These are phyloP conservation scores for Tineola bisselliella DNA, from an alignment of 2,888 invertebrate genomes.

Conservation along the genomic window DNA sequence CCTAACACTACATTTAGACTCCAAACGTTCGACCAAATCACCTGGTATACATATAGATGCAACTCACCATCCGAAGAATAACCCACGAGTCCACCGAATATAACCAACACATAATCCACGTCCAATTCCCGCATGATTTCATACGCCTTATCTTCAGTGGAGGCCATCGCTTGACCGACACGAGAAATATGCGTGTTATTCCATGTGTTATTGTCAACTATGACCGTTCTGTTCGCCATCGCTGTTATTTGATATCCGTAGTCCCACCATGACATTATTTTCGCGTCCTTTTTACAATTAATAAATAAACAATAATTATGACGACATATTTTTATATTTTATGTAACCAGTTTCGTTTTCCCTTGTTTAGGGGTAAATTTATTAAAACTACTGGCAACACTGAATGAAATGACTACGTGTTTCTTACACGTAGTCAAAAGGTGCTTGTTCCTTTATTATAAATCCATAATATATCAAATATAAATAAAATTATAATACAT, in stretches of 20 bases:
- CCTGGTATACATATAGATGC: no score
- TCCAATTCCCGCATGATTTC: slow-evolving; percentile 98
- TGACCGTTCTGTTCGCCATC: slow-evolving; percentile 97
- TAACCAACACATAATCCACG: slow-evolving; percentile 97
- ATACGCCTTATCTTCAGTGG: slow-evolving; percentile 94
- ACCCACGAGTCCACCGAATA: slow-evolving; percentile 98
- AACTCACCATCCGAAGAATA: slow-evolving; percentile 94
- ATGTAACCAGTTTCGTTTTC: no score
- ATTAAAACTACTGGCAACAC: no score
- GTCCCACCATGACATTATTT: slow-evolving; percentile 99
- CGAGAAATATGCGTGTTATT: slow-evolving; percentile 99
- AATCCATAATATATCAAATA: no score
- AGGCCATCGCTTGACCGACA: slow-evolving; percentile 99
- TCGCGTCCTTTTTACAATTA: slow-evolving; percentile 75
- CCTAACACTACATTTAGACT: no score
- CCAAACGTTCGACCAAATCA: no score
- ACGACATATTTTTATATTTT: no score
- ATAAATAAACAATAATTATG: background rate
- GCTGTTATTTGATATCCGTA: slow-evolving; percentile 99
- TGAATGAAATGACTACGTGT: no score
- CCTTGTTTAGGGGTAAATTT: no score
- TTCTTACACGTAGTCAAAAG: no score
- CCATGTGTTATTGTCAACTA: slow-evolving; percentile 99
- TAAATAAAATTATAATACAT: no score
- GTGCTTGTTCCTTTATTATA: no score